Percentiles rank a stretch among this genome's conserved stretches.
phyloP scores from a whole-genome alignment of 2,113 vertebrate genomes.

The Campylorhamphus procurvoides region DNA sequence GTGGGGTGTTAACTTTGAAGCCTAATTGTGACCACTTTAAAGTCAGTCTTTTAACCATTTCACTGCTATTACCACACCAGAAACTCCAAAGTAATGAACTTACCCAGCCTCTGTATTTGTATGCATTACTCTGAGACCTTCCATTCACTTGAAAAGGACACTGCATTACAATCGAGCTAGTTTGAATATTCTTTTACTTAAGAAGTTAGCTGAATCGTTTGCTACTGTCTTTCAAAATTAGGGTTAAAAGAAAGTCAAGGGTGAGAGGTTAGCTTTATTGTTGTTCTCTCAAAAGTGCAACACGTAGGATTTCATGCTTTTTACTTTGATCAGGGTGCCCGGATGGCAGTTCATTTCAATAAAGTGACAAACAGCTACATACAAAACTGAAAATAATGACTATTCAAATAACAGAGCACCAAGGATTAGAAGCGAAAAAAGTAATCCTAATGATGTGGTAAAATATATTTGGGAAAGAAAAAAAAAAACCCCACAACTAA shows the following conservation, averaged over 20 bases:
- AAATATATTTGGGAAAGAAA: neutral
- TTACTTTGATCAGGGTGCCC: neutral
- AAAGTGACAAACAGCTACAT: neutral
- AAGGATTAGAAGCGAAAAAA: neutral
- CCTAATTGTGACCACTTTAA: slow-evolving; percentile 67
- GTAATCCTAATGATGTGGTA: neutral
- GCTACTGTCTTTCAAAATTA: slow-evolving; percentile 55
- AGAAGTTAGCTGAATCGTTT: slow-evolving; percentile 27
- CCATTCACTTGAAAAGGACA: slow-evolving; percentile 31
- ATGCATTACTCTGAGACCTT: slow-evolving; percentile 23
- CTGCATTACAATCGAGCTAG: slow-evolving; percentile 44
- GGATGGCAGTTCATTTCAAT: neutral
- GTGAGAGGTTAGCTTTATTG: slow-evolving; percentile 53
- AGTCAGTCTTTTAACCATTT: slow-evolving; percentile 70
- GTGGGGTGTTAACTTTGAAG: slow-evolving; percentile 75
- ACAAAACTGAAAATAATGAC: slow-evolving; percentile 7
- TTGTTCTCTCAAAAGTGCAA: slow-evolving; percentile 29
- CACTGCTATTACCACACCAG: neutral
- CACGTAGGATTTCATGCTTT: slow-evolving; percentile 13
- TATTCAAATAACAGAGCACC: neutral
- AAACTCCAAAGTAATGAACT: slow-evolving; percentile 64
- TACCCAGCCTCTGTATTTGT: slow-evolving; percentile 29
- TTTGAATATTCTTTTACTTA: slow-evolving; percentile 57
- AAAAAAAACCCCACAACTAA: too few species aligned
- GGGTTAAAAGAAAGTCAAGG: slow-evolving; percentile 47